Conservation (phyloP, 2,113 vertebrate species). For the Quiscalus mexicanus region DNA sequence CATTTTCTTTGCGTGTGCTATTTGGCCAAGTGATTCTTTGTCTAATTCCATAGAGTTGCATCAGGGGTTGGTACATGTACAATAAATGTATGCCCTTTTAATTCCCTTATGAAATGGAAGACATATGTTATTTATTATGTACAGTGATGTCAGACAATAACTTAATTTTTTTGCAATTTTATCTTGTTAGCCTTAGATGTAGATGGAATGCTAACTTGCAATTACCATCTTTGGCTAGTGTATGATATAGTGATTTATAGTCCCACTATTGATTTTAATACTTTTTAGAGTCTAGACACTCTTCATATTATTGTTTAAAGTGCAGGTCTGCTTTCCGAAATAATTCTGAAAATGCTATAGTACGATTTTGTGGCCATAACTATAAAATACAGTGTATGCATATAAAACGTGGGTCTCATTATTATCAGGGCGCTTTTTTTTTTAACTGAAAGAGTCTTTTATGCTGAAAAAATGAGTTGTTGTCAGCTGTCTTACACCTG, state of each 20-base stretch:
- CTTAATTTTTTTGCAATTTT: constrained; percentile 27
- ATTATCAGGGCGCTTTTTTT: not conserved
- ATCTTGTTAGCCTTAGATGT: constrained; percentile 8
- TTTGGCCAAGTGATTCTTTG: not conserved
- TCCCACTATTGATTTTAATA: constrained; percentile 10
- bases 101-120: not conserved
- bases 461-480: not conserved
- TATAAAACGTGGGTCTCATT: not conserved
- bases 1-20: not conserved
- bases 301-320: not conserved
- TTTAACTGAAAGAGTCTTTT: not conserved
- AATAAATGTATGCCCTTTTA: not conserved
- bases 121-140: constrained; percentile 18
- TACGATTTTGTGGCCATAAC: not conserved
- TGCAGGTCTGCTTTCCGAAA: not conserved
- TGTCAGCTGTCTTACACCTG: not conserved
- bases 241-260: not conserved
- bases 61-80: not conserved
- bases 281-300: not conserved
- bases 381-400: not conserved
- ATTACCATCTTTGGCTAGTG: not conserved
- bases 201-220: constrained; percentile 8
- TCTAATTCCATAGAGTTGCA: not conserved
- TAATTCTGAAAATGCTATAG: not conserved
- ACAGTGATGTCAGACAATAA: constrained; percentile 10